Conservation (phyloP, 1,140 invertebrate species). For the Rhagoletis zephyria region DNA sequence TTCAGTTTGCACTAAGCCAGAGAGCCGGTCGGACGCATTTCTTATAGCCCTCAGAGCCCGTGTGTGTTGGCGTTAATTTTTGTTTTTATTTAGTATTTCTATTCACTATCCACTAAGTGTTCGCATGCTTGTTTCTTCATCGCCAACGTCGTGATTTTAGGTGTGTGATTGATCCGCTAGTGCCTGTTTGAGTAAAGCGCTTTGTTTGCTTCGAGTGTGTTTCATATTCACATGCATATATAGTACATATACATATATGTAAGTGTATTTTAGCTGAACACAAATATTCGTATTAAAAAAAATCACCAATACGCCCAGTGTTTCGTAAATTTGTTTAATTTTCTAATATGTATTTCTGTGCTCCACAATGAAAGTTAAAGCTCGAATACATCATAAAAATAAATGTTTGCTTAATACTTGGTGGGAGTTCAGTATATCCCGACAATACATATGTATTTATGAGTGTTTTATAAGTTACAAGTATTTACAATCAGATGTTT, state of each 20-base stretch:
- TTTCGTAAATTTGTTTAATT: constrained; percentile 14
- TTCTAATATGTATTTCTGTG: neutral
- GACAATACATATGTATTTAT: neutral
- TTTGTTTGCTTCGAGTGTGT: constrained; percentile 12
- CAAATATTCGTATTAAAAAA: neutral
- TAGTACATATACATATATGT: too few relatives aligned
- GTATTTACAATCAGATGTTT: neutral
- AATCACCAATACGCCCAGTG: neutral
- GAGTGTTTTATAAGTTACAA: neutral
- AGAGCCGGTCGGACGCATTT: constrained; percentile 42
- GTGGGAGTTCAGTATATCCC: neutral
- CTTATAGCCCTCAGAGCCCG: constrained; percentile 1
- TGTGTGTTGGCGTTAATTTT: constrained; percentile 21
- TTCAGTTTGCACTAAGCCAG: constrained; percentile 47
- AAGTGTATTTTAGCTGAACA: neutral
- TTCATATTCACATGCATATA: constrained; percentile 8
- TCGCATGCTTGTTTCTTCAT: constrained; percentile 34
- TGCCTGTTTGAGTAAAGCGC: constrained; percentile 6
- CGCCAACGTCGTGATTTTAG: neutral
- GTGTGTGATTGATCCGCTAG: neutral
- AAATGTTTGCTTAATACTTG: neutral
- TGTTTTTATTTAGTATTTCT: constrained; percentile 38
- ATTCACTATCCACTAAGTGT: constrained; percentile 23
- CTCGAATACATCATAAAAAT: too few relatives aligned
- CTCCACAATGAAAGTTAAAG: neutral